phyloP scores from a whole-genome alignment of 2,797 vertebrate species.

The Rhabdophis nuchalis region DNA sequence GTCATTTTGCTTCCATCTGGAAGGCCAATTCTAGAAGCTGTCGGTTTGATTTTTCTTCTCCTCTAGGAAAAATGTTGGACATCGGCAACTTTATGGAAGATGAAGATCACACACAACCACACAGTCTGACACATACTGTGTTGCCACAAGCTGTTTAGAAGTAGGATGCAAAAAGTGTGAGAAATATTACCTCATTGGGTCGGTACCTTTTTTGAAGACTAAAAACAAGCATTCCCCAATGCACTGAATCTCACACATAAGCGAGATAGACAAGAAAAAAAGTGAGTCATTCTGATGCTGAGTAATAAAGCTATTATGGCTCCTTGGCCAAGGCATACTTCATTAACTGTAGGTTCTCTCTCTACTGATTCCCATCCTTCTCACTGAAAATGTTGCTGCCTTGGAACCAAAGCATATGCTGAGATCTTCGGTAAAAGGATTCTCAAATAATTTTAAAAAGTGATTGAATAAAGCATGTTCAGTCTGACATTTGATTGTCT shows the following conservation, averaged over 20 bases:
- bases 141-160: background rate
- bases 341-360: background rate
- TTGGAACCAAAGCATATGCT: no score
- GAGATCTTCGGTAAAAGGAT: background rate
- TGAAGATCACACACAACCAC: background rate
- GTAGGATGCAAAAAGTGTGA: background rate
- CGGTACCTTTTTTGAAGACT: background rate
- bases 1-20: background rate
- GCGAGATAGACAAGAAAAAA: background rate
- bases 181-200: background rate
- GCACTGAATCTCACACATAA: background rate
- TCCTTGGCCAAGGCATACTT: background rate
- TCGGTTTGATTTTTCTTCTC: background rate
- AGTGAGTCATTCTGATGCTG: accelerated
- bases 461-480: background rate
- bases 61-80: background rate
- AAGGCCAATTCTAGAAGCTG: background rate
- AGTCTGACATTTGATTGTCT: background rate
- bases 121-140: background rate
- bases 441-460: background rate
- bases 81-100: background rate
- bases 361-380: background rate
- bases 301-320: background rate
- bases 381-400: background rate
- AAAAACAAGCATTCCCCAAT: background rate